Conservation (phyloP, 1,140 invertebrate genomes). For the Zaprionus lachaisei region DNA sequence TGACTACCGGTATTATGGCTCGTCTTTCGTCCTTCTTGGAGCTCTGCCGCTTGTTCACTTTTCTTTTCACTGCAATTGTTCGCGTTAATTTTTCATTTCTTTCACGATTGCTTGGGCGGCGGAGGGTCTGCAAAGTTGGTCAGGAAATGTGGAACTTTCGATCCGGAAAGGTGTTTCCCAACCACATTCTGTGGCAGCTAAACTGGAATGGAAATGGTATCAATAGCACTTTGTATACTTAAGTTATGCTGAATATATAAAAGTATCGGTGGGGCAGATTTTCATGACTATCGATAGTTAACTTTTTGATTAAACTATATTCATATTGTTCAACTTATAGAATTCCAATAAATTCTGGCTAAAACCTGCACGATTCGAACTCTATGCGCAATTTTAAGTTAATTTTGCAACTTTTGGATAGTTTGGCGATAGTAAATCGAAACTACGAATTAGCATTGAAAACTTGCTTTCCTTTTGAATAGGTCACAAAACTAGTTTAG, state of each 20-base stretch:
- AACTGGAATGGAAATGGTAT: not conserved
- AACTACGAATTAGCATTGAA: constrained; percentile 2
- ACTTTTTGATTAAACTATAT: not conserved
- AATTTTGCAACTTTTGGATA: not conserved
- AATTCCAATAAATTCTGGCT: too few relatives aligned
- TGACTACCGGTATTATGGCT: constrained; percentile 30
- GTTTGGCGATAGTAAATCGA: constrained; percentile 4
- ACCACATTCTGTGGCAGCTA: not conserved
- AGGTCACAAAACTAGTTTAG: constrained; percentile 5
- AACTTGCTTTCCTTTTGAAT: not conserved
- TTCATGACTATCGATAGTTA: not conserved
- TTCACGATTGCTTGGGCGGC: constrained; percentile 10
- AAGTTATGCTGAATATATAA: not conserved
- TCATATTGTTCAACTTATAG: too few relatives aligned
- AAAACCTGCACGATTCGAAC: not conserved
- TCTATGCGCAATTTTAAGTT: not conserved
- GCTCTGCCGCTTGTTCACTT: constrained; percentile 31
- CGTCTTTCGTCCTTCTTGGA: constrained; percentile 25
- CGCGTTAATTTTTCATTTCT: constrained; percentile 14
- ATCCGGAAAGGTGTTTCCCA: not conserved
- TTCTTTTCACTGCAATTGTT: constrained; percentile 45
- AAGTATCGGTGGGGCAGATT: too few relatives aligned
- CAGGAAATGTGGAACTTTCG: constrained; percentile 9
- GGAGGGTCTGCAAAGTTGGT: not conserved
- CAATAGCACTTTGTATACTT: not conserved